Conservation (phyloP, 2,888 invertebrate species). For the Hypomecis atomaria region DNA sequence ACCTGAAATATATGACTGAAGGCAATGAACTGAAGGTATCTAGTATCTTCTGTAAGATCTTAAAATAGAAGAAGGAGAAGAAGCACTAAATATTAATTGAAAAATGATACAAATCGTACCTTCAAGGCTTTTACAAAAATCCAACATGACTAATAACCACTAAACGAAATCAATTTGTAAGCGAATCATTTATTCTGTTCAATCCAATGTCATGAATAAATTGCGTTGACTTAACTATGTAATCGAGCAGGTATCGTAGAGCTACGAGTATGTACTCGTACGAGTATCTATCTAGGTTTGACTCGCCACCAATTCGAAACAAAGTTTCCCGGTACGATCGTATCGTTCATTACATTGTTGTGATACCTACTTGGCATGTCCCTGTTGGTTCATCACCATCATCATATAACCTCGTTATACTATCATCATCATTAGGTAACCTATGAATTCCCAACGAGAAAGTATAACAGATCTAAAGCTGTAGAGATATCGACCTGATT, state of each 20-base stretch:
- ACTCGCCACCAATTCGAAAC: constrained; percentile 19
- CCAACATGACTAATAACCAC: constrained; percentile 9
- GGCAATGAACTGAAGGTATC: no score
- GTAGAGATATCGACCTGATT: no score
- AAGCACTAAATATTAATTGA: background rate
- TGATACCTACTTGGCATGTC: background rate
- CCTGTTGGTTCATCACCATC: no score
- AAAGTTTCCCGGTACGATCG: constrained; percentile 11
- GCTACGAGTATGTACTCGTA: no score
- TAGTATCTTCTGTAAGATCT: no score
- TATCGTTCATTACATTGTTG: background rate
- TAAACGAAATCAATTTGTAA: constrained; percentile 31
- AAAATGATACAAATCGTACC: background rate
- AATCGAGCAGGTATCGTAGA: no score
- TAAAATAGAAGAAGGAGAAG: no score
- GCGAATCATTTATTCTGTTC: constrained; percentile 28
- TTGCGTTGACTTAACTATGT: constrained; percentile 26
- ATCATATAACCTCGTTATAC: no score
- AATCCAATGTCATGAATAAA: constrained; percentile 30
- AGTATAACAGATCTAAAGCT: no score
- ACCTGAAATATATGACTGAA: no score
- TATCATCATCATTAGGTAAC: no score
- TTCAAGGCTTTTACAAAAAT: background rate
- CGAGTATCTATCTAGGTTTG: constrained; percentile 22
- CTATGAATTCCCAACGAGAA: no score